These are phyloP conservation scores for Pocillopora verrucosa DNA, from an alignment of 64 coral and sea anemone species.

Conservation along the genomic window DNA sequence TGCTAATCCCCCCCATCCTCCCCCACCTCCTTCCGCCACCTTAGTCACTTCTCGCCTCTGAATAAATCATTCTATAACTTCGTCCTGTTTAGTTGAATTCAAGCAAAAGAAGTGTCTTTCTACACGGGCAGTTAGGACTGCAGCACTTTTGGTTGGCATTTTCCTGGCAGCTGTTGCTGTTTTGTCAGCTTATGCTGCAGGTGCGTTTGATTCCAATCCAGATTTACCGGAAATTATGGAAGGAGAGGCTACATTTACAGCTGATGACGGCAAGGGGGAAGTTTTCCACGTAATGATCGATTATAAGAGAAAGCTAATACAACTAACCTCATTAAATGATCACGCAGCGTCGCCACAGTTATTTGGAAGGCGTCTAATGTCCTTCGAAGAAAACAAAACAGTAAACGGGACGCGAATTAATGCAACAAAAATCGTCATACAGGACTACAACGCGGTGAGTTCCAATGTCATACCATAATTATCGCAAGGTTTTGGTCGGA, in stretches of 20 bases:
- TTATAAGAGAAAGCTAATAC: conserved; percentile 41
- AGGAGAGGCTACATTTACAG: conserved; percentile 42
- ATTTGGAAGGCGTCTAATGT: conserved; percentile 31
- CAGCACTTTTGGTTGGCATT: conserved; percentile 25
- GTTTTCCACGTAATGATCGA: conserved; percentile 38
- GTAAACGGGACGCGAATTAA: conserved; percentile 5
- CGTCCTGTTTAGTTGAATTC: not conserved
- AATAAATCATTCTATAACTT: not conserved
- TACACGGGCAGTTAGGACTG: not conserved
- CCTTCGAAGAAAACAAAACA: conserved; percentile 16
- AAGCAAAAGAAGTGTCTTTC: conserved; percentile 8
- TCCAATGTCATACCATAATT: not conserved
- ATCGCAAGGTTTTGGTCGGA: not conserved
- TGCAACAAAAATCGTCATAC: conserved; percentile 48
- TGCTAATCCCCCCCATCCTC: no score
- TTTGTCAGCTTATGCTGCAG: not conserved
- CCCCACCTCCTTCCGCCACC: not conserved
- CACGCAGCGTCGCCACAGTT: not conserved
- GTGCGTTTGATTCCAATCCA: conserved; percentile 17
- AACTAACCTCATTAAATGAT: conserved; percentile 29
- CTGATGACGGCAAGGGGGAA: conserved; percentile 36
- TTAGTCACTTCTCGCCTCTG: not conserved
- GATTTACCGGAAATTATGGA: conserved; percentile 61
- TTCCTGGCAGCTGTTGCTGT: conserved; percentile 5
- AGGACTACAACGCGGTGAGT: conserved; percentile 52